Evolutionary conservation across 2,797 vertebrate genomes (phyloP).

Genomic region (Rallus crepitans): DNA sequence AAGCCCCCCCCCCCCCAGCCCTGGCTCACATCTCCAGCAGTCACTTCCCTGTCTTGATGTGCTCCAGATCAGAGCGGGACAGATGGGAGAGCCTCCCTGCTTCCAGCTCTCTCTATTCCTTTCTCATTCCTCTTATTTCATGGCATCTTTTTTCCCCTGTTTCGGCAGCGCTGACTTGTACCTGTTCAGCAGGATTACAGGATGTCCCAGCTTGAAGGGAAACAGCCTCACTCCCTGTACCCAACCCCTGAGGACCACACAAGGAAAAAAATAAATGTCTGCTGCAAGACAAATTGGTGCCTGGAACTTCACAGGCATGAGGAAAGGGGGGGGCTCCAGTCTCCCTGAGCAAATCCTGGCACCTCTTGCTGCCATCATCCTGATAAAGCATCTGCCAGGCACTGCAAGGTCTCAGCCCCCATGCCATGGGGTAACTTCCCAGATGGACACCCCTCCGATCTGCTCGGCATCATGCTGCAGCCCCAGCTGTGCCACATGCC

Average conservation of each 20-base stretch:
- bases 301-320: not conserved
- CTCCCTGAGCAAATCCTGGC: too few relatives aligned
- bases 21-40: not conserved
- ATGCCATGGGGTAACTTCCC: fast-evolving
- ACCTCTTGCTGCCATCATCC: not conserved
- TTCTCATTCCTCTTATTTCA: not conserved
- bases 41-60: not conserved
- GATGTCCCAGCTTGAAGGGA: not conserved
- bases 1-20: not conserved
- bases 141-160: too few relatives aligned
- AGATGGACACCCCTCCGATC: not conserved
- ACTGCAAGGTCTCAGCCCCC: not conserved
- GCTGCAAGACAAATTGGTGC: not conserved
- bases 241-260: not conserved
- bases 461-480: fast-evolving
- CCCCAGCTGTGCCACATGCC: not conserved
- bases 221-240: not conserved
- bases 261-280: not conserved
- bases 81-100: fast-evolving
- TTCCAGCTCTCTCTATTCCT: not conserved
- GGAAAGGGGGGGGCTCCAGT: not conserved
- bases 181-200: not conserved
- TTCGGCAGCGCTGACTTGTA: not conserved
- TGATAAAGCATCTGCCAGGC: not conserved
- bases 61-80: not conserved